Percentiles rank a stretch among this genome's conserved stretches.
Conservation (phyloP, 2,888 invertebrate species). For the Andrena bicolor region DNA sequence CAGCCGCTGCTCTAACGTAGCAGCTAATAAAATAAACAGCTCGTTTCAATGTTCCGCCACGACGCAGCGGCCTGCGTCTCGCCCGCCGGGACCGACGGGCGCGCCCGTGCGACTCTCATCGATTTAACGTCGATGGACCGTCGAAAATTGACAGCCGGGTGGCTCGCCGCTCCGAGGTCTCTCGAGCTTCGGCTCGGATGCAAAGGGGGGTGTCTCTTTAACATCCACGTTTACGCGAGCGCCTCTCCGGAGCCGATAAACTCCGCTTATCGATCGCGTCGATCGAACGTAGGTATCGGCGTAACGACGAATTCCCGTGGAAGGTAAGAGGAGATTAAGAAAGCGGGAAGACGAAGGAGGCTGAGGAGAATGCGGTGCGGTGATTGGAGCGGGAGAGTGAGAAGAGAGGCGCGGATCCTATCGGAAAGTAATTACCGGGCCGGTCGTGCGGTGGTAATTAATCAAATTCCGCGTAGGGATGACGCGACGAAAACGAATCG, state of each 20-base stretch:
- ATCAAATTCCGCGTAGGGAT: constrained; percentile 81
- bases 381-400: constrained; percentile 62
- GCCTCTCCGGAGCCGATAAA: constrained; percentile 26
- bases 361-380: constrained; percentile 31
- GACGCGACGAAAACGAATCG: constrained; percentile 81
- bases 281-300: constrained; percentile 50
- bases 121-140: constrained; percentile 26
- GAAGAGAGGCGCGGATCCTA: constrained; percentile 72
- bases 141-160: background rate
- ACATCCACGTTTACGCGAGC: background rate
- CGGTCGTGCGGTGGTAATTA: constrained; percentile 77
- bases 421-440: constrained; percentile 81
- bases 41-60: background rate
- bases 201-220: background rate
- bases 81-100: background rate
- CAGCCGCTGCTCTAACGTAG: constrained; percentile 33
- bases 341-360: constrained; percentile 27
- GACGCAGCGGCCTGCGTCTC: background rate
- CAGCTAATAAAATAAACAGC: constrained; percentile 43
- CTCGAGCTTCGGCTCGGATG: background rate
- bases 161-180: background rate
- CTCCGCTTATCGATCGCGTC: constrained; percentile 58
- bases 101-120: constrained; percentile 17
- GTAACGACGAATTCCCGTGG: constrained; percentile 69
- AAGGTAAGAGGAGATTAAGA: constrained; percentile 61